Conservation (phyloP, 2,797 vertebrate genomes). For the Setipinna tenuifilis region DNA sequence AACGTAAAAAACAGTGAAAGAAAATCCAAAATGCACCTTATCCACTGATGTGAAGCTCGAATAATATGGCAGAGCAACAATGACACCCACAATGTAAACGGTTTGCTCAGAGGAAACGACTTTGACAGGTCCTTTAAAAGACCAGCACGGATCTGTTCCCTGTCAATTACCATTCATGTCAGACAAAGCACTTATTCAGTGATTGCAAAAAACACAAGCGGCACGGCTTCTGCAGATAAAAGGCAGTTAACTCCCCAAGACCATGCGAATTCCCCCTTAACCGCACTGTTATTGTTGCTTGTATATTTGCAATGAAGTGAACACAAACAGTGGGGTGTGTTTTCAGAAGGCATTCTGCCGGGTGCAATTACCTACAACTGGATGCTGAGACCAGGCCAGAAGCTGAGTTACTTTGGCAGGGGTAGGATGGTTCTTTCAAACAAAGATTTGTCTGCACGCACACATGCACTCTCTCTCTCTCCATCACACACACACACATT, state of each 20-base stretch:
- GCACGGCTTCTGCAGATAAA: not conserved
- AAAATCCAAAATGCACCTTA: not conserved
- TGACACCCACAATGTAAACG: not conserved
- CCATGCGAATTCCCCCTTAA: not conserved
- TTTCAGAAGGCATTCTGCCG: not conserved
- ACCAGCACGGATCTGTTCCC: not conserved
- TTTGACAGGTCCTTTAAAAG: not conserved
- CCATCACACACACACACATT: too few relatives aligned
- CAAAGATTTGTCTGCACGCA: not conserved
- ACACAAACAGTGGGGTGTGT: slow-evolving; percentile 20
- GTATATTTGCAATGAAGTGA: slow-evolving; percentile 31
- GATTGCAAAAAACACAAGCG: not conserved
- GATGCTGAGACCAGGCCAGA: not conserved
- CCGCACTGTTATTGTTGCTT: slow-evolving; percentile 6
- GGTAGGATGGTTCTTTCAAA: not conserved
- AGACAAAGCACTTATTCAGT: not conserved
- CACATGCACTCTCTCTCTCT: not conserved
- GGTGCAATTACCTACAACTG: slow-evolving; percentile 7
- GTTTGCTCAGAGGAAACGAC: not conserved
- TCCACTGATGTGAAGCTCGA: not conserved
- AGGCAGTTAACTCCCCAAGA: not conserved
- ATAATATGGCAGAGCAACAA: not conserved
- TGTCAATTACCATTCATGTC: not conserved
- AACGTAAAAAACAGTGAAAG: not conserved
- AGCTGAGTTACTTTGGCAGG: not conserved